phyloP scores from a whole-genome alignment of 2,888 invertebrate species.

The Dorcus parallelipipedus region DNA sequence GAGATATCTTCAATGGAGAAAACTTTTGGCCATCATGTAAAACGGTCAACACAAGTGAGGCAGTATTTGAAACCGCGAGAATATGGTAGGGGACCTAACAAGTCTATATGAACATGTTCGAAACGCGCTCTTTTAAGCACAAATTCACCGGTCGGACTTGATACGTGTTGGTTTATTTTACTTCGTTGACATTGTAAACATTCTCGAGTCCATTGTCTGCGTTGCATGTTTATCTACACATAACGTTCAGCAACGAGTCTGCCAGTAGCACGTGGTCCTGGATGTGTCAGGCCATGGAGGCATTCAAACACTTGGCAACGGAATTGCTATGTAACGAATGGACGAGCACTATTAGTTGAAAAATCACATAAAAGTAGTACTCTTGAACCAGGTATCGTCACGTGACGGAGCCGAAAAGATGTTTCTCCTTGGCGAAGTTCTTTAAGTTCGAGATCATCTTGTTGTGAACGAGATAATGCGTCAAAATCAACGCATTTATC shows the following conservation, averaged over 20 bases:
- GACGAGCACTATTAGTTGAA: neutral
- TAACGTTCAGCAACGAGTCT: conserved; percentile 4
- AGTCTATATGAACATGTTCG: conserved; percentile 45
- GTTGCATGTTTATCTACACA: conserved; percentile 11
- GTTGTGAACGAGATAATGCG: neutral
- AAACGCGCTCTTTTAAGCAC: conserved; percentile 32
- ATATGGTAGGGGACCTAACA: conserved; percentile 43
- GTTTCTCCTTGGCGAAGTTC: no score
- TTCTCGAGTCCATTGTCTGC: conserved; percentile 2
- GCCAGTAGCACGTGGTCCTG: conserved; percentile 6
- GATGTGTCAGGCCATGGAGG: conserved; percentile 1
- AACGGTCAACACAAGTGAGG: conserved; percentile 37
- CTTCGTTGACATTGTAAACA: conserved; percentile 32
- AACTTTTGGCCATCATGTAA: conserved; percentile 35
- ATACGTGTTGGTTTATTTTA: conserved; percentile 35
- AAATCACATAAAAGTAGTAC: conserved; percentile 1
- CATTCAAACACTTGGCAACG: neutral
- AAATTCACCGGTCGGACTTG: conserved; percentile 22
- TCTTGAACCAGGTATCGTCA: no score
- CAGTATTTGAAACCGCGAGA: conserved; percentile 32
- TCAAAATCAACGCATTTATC: neutral
- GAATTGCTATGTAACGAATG: neutral
- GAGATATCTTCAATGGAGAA: conserved; percentile 34
- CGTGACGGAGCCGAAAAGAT: no score
- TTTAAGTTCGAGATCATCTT: no score